Conservation (phyloP, 2,797 vertebrate species). For the Buceros bicornis region DNA sequence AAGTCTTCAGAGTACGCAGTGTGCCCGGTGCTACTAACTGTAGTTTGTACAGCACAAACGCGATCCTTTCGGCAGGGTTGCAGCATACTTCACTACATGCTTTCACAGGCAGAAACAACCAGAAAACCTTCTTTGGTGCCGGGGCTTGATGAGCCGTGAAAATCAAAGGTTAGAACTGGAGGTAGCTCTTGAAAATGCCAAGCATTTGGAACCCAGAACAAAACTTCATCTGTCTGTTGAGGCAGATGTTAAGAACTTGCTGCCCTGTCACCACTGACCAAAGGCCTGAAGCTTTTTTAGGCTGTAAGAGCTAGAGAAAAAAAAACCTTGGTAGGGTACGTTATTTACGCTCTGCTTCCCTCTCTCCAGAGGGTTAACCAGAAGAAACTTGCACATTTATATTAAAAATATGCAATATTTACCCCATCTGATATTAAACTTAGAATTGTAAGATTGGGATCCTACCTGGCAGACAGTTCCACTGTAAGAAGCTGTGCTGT, state of each 20-base stretch:
- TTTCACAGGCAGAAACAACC: slow-evolving; percentile 37
- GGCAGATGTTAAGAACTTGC: not conserved
- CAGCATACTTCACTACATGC: slow-evolving; percentile 29
- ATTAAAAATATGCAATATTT: slow-evolving; percentile 71
- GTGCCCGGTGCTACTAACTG: slow-evolving; percentile 49
- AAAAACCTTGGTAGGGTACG: not conserved
- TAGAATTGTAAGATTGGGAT: slow-evolving; percentile 13
- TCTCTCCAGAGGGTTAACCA: slow-evolving; percentile 27
- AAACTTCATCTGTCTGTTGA: not conserved
- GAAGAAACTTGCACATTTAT: slow-evolving; percentile 70
- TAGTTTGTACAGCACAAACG: slow-evolving; percentile 68
- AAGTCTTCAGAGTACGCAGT: slow-evolving; percentile 77
- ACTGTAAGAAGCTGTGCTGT: slow-evolving; percentile 35
- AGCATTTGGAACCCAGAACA: slow-evolving; percentile 22
- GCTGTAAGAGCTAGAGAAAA: slow-evolving; percentile 6
- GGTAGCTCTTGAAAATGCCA: slow-evolving; percentile 6
- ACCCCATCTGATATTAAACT: slow-evolving; percentile 10
- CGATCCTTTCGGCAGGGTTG: slow-evolving; percentile 58
- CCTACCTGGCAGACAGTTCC: slow-evolving; percentile 9
- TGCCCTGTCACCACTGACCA: slow-evolving; percentile 13
- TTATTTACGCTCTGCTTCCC: slow-evolving; percentile 10
- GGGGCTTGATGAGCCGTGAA: slow-evolving; percentile 45
- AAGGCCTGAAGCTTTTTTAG: slow-evolving; percentile 33
- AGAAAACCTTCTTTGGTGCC: slow-evolving; percentile 37
- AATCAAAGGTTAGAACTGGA: slow-evolving; percentile 16